Percentiles rank a stretch among this genome's conserved stretches.
These are phyloP conservation scores for Lichenostomus cassidix DNA, from an alignment of 2,113 vertebrate species.

Conservation along the genomic window DNA sequence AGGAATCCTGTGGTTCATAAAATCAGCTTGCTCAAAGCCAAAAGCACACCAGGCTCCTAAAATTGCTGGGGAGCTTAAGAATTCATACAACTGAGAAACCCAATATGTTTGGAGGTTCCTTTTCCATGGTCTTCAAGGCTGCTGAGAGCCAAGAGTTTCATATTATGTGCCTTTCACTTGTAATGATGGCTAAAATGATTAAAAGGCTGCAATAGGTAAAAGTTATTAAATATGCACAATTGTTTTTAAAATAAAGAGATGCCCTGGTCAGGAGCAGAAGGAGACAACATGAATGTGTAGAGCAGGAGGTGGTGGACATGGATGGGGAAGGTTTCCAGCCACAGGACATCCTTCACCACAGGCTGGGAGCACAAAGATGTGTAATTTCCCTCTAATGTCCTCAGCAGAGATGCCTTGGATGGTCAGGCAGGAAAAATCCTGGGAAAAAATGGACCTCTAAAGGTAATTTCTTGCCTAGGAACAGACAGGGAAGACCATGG, in stretches of 20 bases:
- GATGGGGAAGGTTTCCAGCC: not conserved
- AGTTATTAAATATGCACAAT: not conserved
- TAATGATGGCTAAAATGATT: not conserved
- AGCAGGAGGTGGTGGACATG: not conserved
- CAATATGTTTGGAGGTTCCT: not conserved
- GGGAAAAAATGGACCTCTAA: not conserved
- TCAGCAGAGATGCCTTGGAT: not conserved
- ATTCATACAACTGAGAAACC: not conserved
- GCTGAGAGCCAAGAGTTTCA: not conserved
- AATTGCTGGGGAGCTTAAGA: not conserved
- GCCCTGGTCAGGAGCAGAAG: not conserved
- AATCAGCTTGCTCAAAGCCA: not conserved
- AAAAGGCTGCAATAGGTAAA: not conserved
- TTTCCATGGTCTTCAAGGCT: not conserved
- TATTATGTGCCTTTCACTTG: not conserved
- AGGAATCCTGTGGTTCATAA: not conserved
- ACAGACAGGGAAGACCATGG: not conserved
- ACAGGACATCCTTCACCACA: not conserved
- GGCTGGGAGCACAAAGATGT: fast-evolving
- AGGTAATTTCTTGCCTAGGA: not conserved
- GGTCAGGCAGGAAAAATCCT: not conserved
- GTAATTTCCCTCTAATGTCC: not conserved
- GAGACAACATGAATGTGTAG: fast-evolving
- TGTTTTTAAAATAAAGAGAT: not conserved
- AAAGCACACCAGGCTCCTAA: not conserved